A percentile compares a stretch with the other conserved stretches of the same genome.
phyloP scores from a whole-genome alignment of 2,113 vertebrate genomes.

The Silurus glanis region DNA sequence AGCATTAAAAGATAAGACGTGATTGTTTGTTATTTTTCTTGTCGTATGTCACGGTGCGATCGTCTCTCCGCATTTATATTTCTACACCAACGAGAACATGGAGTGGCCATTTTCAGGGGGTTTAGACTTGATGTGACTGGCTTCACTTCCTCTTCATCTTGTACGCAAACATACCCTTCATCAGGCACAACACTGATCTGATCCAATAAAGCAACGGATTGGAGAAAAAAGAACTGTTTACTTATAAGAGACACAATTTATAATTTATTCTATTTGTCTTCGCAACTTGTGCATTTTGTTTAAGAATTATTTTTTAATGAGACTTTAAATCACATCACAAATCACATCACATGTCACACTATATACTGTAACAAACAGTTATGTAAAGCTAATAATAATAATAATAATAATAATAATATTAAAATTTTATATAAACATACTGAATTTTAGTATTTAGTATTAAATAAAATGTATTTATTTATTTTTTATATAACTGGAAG shows the following conservation, averaged over 20 bases:
- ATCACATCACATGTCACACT: too few species aligned
- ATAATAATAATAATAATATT: too few species aligned
- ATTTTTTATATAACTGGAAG: too few species aligned
- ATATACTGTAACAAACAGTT: too few species aligned
- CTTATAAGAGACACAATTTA: background rate
- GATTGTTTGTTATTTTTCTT: constrained; percentile 20
- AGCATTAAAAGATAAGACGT: constrained; percentile 27
- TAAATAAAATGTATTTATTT: too few species aligned
- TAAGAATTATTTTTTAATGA: too few species aligned
- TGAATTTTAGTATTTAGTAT: too few species aligned
- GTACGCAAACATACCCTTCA: background rate
- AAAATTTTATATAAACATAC: too few species aligned
- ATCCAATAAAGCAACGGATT: background rate
- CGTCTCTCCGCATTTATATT: background rate
- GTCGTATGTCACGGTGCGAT: background rate
- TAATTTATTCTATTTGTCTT: background rate
- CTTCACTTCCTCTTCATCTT: background rate
- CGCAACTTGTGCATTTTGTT: too few species aligned
- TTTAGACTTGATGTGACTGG: too few species aligned
- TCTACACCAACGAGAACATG: background rate
- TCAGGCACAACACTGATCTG: background rate
- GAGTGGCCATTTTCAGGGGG: background rate
- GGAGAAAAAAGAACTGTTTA: background rate
- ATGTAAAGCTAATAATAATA: too few species aligned
- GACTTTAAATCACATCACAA: too few species aligned